These are phyloP conservation scores for Cataglyphis altisquamis DNA, from an alignment of 2,888 invertebrate genomes.

Conservation along the genomic window DNA sequence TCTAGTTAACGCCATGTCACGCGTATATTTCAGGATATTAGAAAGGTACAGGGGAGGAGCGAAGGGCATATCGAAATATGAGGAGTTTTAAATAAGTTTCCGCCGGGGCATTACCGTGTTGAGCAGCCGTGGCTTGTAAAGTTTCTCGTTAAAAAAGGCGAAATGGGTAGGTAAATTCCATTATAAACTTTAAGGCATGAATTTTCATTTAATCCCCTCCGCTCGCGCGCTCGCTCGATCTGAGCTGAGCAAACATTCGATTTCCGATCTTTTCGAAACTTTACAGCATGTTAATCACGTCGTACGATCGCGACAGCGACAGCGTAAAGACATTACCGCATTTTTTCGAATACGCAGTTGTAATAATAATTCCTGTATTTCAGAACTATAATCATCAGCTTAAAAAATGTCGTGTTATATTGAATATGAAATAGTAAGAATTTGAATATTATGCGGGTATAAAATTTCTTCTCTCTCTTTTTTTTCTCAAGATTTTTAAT, in stretches of 20 bases:
- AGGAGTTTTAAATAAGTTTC: conserved; percentile 54
- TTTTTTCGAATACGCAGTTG: background rate
- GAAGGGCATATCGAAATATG: conserved; percentile 31
- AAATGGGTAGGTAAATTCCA: conserved; percentile 46
- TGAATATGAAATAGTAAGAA: background rate
- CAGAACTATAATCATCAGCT: background rate
- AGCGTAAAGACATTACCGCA: conserved; percentile 27
- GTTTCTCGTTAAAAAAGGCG: conserved; percentile 52
- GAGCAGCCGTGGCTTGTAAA: conserved; percentile 49
- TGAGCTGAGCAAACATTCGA: conserved; percentile 37
- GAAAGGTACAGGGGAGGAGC: conserved; percentile 2
- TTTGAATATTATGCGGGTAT: background rate
- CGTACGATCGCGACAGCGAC: conserved; percentile 26
- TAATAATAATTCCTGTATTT: background rate
- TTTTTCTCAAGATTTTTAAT: no score
- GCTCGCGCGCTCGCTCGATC: conserved; percentile 20
- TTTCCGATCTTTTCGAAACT: conserved; percentile 47
- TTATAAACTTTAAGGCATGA: conserved; percentile 57
- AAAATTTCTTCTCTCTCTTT: no score
- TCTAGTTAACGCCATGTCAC: conserved; percentile 46
- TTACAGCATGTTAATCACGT: conserved; percentile 42
- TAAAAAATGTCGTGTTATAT: background rate
- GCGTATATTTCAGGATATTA: conserved; percentile 39
- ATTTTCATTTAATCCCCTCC: conserved; percentile 54
- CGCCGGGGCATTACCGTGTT: conserved; percentile 47